A percentile compares a stretch with the other conserved stretches of the same genome.
phyloP scores from a whole-genome alignment of 2,888 invertebrate genomes.

The Drosophila nigricruria region DNA sequence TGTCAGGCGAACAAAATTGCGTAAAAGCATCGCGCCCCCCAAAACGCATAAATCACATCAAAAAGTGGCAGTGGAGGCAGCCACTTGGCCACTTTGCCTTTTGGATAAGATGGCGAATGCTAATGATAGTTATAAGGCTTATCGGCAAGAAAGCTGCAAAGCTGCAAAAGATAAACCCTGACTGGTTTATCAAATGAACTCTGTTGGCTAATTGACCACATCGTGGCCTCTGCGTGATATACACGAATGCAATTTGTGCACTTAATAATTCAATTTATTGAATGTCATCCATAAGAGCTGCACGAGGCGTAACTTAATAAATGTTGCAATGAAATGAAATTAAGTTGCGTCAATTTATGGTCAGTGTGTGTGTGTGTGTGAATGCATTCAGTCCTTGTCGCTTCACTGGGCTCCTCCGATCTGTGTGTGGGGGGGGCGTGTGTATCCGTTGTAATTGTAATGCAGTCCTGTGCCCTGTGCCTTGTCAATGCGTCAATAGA shows the following conservation, averaged over 20 bases:
- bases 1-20: slow-evolving; percentile 66
- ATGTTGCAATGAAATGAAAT: slow-evolving; percentile 40
- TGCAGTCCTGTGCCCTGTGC: slow-evolving; percentile 28
- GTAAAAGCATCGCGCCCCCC: slow-evolving; percentile 48
- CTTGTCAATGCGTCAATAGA: slow-evolving; percentile 48
- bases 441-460: slow-evolving; percentile 20
- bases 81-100: slow-evolving; percentile 1
- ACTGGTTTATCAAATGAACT: slow-evolving; percentile 19
- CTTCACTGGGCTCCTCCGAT: slow-evolving; percentile 9
- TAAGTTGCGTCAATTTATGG: slow-evolving; percentile 42
- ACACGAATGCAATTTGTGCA: background rate
- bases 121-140: slow-evolving; percentile 60
- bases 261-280: slow-evolving; percentile 23
- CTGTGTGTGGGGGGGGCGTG: background rate
- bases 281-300: background rate
- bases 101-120: slow-evolving; percentile 44
- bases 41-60: slow-evolving; percentile 70
- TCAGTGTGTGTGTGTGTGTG: slow-evolving; percentile 29
- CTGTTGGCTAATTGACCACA: slow-evolving; percentile 37
- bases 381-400: slow-evolving; percentile 19
- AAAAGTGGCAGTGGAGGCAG: background rate
- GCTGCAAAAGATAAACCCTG: slow-evolving; percentile 11
- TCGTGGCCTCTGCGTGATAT: slow-evolving; percentile 21
- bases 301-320: slow-evolving; percentile 33
- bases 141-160: slow-evolving; percentile 22